A percentile compares a stretch with the other conserved stretches of the same genome.
phyloP scores from a whole-genome alignment of 2,797 vertebrate species.

The Fistularia tabacaria region DNA sequence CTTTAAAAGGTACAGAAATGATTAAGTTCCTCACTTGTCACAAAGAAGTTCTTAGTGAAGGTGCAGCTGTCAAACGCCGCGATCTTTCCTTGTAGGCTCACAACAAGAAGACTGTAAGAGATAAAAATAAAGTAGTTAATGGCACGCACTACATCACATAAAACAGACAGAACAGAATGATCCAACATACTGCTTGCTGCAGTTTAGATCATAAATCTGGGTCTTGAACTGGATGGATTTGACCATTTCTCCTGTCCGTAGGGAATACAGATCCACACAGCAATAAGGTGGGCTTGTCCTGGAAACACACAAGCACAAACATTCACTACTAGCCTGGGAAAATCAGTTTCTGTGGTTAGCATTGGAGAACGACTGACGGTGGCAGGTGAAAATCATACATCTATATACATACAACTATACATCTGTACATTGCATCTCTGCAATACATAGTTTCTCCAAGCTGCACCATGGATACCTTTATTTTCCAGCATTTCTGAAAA shows the following conservation, averaged over 20 bases:
- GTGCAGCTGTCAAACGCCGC: slow-evolving; percentile 98
- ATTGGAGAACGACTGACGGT: neutral
- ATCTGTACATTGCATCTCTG: too few relatives aligned
- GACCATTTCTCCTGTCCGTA: slow-evolving; percentile 94
- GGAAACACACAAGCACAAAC: slow-evolving; percentile 19
- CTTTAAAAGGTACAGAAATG: neutral
- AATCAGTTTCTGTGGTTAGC: neutral
- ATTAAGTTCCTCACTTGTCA: slow-evolving; percentile 85
- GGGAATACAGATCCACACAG: slow-evolving; percentile 92
- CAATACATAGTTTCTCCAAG: too few relatives aligned
- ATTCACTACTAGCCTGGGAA: neutral
- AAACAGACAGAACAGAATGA: neutral
- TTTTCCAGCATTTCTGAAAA: too few relatives aligned
- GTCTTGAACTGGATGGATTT: slow-evolving; percentile 99
- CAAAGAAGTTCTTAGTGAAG: slow-evolving; percentile 98
- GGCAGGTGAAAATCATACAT: neutral
- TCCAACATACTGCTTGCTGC: slow-evolving; percentile 86
- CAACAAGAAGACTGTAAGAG: slow-evolving; percentile 86
- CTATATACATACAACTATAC: too few relatives aligned
- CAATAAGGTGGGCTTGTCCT: slow-evolving; percentile 94
- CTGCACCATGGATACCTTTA: too few relatives aligned
- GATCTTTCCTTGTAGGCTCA: slow-evolving; percentile 97
- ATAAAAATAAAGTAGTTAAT: neutral
- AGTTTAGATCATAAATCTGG: slow-evolving; percentile 93
- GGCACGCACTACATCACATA: neutral